Evolutionary conservation across 2,888 invertebrate species (phyloP).

Genomic region (Muscina levida): DNA sequence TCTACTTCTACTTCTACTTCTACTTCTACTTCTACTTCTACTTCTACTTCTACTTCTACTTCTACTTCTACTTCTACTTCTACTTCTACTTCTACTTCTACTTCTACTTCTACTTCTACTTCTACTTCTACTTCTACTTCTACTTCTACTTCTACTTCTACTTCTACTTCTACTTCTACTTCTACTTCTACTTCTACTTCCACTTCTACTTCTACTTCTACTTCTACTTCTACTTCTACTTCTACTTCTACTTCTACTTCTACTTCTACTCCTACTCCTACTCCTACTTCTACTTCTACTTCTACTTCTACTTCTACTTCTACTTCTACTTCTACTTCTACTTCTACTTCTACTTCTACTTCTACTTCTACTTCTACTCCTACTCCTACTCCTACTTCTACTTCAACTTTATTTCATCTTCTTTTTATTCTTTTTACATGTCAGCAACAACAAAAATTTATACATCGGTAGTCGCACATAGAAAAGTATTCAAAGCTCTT

Average conservation of each 20-base stretch:
- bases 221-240: not conserved
- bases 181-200: not conserved
- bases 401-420: not conserved
- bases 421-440: not conserved
- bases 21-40: not conserved
- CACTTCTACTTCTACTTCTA: not conserved
- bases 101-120: not conserved
- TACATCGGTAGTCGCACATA: too few relatives aligned
- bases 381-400: not conserved
- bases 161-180: not conserved
- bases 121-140: not conserved
- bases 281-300: not conserved
- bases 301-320: not conserved
- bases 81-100: not conserved
- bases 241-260: not conserved
- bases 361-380: not conserved
- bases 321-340: not conserved
- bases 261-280: not conserved
- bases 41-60: not conserved
- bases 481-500: too few relatives aligned
- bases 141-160: not conserved
- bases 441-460: too few relatives aligned
- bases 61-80: not conserved
- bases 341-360: not conserved
- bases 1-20: not conserved